Base-by-base conservation (phyloP, 2,797 vertebrate species). In the Intellagama lesueurii region DNA sequence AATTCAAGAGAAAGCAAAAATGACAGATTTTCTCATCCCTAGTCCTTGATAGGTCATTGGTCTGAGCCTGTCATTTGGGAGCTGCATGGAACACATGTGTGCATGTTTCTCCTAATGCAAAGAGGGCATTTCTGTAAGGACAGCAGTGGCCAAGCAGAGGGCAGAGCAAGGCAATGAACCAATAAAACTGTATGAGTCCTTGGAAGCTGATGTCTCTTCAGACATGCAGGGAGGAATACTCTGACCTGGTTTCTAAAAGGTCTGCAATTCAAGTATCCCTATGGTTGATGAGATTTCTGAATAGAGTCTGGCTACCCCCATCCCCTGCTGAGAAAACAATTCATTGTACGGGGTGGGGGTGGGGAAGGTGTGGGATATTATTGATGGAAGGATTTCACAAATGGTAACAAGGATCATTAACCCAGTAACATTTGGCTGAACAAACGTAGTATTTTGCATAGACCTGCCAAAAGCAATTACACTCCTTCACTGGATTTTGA, bases 361-460 rank as follows among this genome's bases (percentile, higher is more conserved):
- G 19, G 19, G 17, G 17, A 68, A 80, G 75, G 80, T 70, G 56
- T 1, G 78, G 0, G 8, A 24, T 47, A 76, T 56, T 16, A 66
- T 30, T 73, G 75, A 44, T 72, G 24, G 22, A 40, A 70, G 68
- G n/a, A 8, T 5, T 80, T 83, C 81, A 49, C 56, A 76, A 68
- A 83, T 69, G 40, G 40, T 68, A 35, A 77, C 30, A 52, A 49
- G 72, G 81, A 68, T 77, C 40, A 77, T 88, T 83, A 83, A 77
- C 72, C 19, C 73, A 76, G 40, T 76, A 49, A 66, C 40, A 17
- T 82, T 47, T 26, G 4, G 64, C 32, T 83, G 72, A 88, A 82
- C 28, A 56, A 80, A 28, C 52, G 40, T 5, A 64, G 0, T n/a
- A 76, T 0, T 86, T 2, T 19, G 1, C 44, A 73, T 73, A 80